Evolutionary conservation across 2,888 invertebrate genomes (phyloP).

Genomic region (Lepidocyrtoides sp.): DNA sequence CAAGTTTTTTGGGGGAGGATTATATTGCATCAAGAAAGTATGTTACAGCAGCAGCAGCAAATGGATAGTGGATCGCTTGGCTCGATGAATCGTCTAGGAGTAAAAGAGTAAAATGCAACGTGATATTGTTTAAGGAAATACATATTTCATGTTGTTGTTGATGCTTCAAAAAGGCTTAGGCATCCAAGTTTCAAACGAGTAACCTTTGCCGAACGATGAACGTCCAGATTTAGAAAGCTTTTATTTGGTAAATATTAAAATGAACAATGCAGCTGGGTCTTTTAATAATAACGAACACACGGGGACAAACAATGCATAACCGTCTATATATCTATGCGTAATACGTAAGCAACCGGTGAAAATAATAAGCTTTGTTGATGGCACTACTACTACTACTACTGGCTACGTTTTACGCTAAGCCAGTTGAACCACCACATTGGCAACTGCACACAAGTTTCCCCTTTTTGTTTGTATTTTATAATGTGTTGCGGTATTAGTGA

Average conservation of each 20-base stretch:
- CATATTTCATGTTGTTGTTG: background rate
- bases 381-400: too few species aligned
- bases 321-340: background rate
- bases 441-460: constrained; percentile 1
- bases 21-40: constrained; percentile 45
- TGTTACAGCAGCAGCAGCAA: background rate
- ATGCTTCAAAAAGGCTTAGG: constrained; percentile 18
- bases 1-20: constrained; percentile 65
- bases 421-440: constrained; percentile 4
- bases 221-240: constrained; percentile 28
- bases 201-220: constrained; percentile 62
- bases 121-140: constrained; percentile 55
- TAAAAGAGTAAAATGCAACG: constrained; percentile 7
- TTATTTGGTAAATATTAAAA: constrained; percentile 39
- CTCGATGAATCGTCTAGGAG: too few species aligned
- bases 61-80: background rate
- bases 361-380: constrained; percentile 24
- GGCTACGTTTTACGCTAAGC: constrained; percentile 37
- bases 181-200: background rate
- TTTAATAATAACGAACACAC: constrained; percentile 3
- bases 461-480: constrained; percentile 28
- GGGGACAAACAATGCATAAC: background rate
- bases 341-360: constrained; percentile 31
- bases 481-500: background rate
- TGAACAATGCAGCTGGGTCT: constrained; percentile 43